Evolutionary conservation across 2,888 invertebrate species (phyloP).

Genomic region (Flabesymbios commensalis): DNA sequence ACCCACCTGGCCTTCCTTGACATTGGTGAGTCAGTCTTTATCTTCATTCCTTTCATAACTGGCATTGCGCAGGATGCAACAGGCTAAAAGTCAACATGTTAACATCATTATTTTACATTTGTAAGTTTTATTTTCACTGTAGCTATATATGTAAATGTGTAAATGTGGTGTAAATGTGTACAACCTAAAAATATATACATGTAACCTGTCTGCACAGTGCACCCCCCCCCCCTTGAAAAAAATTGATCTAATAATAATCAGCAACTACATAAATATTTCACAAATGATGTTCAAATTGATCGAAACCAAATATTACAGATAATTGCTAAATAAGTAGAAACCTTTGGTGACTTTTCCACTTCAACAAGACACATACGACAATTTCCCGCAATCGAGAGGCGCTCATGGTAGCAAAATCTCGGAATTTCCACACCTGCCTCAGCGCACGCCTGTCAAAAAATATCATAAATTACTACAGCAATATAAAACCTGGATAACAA

Average conservation of each 20-base stretch:
- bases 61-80: slow-evolving; percentile 99
- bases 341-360: slow-evolving; percentile 95
- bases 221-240: not conserved
- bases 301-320: not conserved
- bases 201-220: no score
- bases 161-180: not conserved
- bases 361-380: slow-evolving; percentile 99
- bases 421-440: slow-evolving; percentile 96
- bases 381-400: slow-evolving; percentile 97
- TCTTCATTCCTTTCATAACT: slow-evolving; percentile 97
- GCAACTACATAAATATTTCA: not conserved
- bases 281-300: not conserved
- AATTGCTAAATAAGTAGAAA: no score
- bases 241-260: not conserved
- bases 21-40: slow-evolving; percentile 96
- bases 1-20: slow-evolving; percentile 74
- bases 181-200: no score
- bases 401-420: slow-evolving; percentile 98
- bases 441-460: slow-evolving; percentile 80
- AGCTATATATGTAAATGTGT: no score
- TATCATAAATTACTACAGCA: not conserved
- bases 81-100: slow-evolving; percentile 68
- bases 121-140: no score
- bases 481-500: not conserved
- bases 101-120: no score